Percentiles rank a stretch among this genome's conserved stretches.
These are phyloP conservation scores for Rattus norvegicus DNA, from an alignment of 2,113 vertebrate species.

Conservation along the genomic window DNA sequence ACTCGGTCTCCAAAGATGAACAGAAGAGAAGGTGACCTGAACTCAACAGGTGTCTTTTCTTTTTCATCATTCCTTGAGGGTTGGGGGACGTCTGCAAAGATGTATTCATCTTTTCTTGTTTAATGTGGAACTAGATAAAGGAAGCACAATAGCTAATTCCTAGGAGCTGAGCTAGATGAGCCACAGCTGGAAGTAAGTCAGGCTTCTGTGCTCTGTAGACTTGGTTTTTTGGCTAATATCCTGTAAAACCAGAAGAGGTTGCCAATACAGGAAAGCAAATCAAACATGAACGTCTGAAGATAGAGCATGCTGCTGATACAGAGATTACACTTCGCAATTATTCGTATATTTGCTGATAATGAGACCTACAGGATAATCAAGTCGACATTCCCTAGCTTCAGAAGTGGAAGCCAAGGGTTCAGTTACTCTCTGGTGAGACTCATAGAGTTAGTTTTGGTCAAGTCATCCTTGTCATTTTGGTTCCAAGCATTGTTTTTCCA, in stretches of 20 bases:
- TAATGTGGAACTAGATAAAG: constrained; percentile 12
- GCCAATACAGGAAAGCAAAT: constrained; percentile 59
- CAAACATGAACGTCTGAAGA: constrained; percentile 59
- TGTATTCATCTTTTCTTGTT: constrained; percentile 16
- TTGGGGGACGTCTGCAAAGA: neutral
- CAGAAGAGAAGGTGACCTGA: constrained; percentile 12
- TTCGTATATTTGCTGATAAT: neutral
- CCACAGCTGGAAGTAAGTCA: constrained; percentile 54
- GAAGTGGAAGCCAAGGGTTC: neutral
- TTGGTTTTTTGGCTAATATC: constrained; percentile 36
- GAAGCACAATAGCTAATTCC: neutral
- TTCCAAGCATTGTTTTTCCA: neutral
- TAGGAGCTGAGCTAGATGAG: constrained; percentile 39
- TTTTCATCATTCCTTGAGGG: constrained; percentile 34
- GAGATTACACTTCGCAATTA: neutral
- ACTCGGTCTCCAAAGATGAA: neutral
- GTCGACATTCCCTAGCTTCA: constrained; percentile 46
- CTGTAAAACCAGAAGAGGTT: constrained; percentile 52
- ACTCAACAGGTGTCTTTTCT: constrained; percentile 58
- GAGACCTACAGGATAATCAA: neutral
- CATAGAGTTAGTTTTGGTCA: neutral
- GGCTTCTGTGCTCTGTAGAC: neutral
- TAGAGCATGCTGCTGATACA: constrained; percentile 48
- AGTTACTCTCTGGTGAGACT: neutral
- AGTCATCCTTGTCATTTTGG: neutral